Base-by-base conservation (phyloP, 2,113 vertebrate genomes). In the Cnemophilus loriae region DNA sequence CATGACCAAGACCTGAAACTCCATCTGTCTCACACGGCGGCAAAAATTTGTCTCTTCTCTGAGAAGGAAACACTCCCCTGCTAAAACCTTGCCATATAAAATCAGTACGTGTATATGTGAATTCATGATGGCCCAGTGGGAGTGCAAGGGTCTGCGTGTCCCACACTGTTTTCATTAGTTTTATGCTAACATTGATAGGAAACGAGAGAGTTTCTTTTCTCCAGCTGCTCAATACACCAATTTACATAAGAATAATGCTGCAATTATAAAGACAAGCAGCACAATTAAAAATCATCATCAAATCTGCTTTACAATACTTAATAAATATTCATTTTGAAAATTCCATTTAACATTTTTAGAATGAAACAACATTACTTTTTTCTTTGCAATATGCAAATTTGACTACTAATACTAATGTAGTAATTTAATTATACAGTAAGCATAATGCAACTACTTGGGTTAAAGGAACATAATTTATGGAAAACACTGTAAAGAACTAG, bases 311-410 rank as follows among this genome's bases (percentile, higher is more conserved):
- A 95, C 11, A 84, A 82, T 93, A 59, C 33, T 59, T 89, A 78
- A 94, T 94, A 96, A 92, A 96, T 95, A 97, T 96, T 95, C 35
- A 94, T 91, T 86, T 93, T 67, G 16, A 84, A 93, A 93, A 91
- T 77, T 61, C 32, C 19, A 94, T 94, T 96, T 88, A 93, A 93
- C 14, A 35, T 67, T 90, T 96, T 79, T 65, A 8, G 37, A 93
- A 28, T 84, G 35, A 96, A 91, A 71, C 28, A 84, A 24, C 30
- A 59, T 53, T 65, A 52, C 17, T 89, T 82, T 91, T 79, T 93
- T 65, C 64, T 91, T 95, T 65, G 13, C 24, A 76, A 73, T 76
- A 93, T 88, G 68, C 33, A 93, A 85, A 96, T 92, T 49, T 69
- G 20, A 24, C 79, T 76, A 60, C 39, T 85, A 73, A 69, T 87